Conservation (phyloP, 2,113 vertebrate genomes). For the Alethe castanea region DNA sequence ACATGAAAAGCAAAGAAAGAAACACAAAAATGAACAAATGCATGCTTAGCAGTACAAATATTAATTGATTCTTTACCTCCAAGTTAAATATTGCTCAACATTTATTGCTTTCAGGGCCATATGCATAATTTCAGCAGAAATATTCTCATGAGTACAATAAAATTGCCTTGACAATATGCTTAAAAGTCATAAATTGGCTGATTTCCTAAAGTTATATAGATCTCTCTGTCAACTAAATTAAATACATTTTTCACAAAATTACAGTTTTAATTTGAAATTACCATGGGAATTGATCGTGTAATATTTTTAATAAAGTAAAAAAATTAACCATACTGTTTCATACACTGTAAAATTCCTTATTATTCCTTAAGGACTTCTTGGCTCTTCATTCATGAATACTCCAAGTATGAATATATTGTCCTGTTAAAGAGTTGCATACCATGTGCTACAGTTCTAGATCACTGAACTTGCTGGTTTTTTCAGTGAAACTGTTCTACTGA, state of each 20-base stretch:
- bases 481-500: not conserved
- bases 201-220: conserved; percentile 9
- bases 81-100: conserved; percentile 22
- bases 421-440: not conserved
- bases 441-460: not conserved
- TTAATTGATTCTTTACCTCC: not conserved
- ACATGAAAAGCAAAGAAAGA: not conserved
- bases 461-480: not conserved
- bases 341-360: not conserved
- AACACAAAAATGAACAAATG: not conserved
- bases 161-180: conserved; percentile 3
- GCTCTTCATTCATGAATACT: not conserved
- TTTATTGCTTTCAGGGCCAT: not conserved
- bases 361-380: not conserved
- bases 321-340: not conserved
- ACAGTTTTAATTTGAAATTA: not conserved
- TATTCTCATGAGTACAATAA: not conserved
- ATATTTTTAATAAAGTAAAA: not conserved
- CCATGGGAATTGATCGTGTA: not conserved
- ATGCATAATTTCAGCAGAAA: conserved; percentile 14
- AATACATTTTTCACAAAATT: conserved; percentile 11
- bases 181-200: conserved; percentile 21
- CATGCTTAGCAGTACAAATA: not conserved
- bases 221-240: not conserved
- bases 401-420: not conserved